These are phyloP conservation scores for Halichoeres trimaculatus DNA, from an alignment of 2,113 vertebrate species.

Conservation along the genomic window DNA sequence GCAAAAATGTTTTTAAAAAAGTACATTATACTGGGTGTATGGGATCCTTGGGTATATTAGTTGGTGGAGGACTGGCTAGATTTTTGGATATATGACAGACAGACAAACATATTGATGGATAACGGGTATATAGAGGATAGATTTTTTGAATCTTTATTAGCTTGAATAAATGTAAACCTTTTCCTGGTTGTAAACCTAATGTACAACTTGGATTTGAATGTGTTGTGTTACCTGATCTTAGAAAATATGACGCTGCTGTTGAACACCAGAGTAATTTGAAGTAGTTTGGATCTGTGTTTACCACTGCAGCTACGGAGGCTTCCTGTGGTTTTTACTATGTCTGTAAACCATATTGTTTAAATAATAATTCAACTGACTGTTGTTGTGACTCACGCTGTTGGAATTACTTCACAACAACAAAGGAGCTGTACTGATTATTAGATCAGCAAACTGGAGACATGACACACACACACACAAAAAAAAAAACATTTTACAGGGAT, in stretches of 20 bases:
- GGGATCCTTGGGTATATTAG: no score
- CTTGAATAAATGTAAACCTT: neutral
- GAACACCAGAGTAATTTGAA: neutral
- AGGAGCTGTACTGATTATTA: neutral
- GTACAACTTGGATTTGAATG: neutral
- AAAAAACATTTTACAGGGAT: neutral
- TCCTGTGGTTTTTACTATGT: neutral
- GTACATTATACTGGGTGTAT: no score
- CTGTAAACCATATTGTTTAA: neutral
- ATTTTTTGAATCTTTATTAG: no score
- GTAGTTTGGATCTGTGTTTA: neutral
- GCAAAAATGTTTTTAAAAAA: no score
- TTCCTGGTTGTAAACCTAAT: neutral
- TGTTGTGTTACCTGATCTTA: no score
- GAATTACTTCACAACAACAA: neutral
- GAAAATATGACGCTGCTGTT: neutral
- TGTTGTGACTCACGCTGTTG: neutral
- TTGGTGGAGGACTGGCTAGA: no score
- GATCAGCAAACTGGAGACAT: neutral
- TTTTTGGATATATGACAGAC: no score
- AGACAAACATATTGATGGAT: no score
- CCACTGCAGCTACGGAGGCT: neutral
- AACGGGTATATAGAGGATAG: no score
- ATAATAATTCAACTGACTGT: neutral
- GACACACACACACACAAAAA: no score